Evolutionary conservation across 2,113 vertebrate genomes (phyloP), one percentile per base, ranked within the genome.

Genomic region (Riparia riparia): DNA sequence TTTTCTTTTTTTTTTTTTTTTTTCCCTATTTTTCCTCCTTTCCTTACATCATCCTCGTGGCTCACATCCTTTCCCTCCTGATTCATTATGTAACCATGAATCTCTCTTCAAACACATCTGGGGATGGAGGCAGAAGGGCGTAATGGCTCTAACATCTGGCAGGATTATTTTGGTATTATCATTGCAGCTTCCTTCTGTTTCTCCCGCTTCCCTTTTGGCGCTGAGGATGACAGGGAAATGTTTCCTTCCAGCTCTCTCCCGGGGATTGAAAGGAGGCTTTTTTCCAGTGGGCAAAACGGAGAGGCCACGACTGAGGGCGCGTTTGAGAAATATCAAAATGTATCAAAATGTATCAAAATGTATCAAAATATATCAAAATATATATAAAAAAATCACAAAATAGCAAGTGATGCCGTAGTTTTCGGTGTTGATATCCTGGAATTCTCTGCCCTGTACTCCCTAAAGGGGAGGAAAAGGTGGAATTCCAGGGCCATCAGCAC

Each of bases 101-200:
- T 95, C 95, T 95, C 95, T 88, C 85, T 71, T 93, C 92, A 88
- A 97, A 73, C 92, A 90, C 95, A 95, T 97, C 95, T 96, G 96
- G 95, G 68, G 95, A n/a, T 41, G 92, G 85, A 92, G 71, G 85
- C 56, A 79, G 82, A 88, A 51, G 64, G 51, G 34, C 60, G 6
- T 96, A 89, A 97, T 96, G 71, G 57, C 92, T 97, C 71, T 92
- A 96, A 93, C 96, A 95, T 70, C 69, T 94, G 92, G 90, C 58
- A 57, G 68, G 71, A 92, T 96, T 95, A 96, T 94, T 96, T 95
- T 91, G 78, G 87, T 88, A 88, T 96, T 95, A 95, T 96, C 95
- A 92, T 90, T 95, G 85, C 92, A 64, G 76, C 95, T 97, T 97
- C 95, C 93, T 96, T 70, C 71, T 61, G 6, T 86, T 96, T 93